phyloP scores from a whole-genome alignment of 1,140 invertebrate genomes.

The Dendroctonus ponderosae region DNA sequence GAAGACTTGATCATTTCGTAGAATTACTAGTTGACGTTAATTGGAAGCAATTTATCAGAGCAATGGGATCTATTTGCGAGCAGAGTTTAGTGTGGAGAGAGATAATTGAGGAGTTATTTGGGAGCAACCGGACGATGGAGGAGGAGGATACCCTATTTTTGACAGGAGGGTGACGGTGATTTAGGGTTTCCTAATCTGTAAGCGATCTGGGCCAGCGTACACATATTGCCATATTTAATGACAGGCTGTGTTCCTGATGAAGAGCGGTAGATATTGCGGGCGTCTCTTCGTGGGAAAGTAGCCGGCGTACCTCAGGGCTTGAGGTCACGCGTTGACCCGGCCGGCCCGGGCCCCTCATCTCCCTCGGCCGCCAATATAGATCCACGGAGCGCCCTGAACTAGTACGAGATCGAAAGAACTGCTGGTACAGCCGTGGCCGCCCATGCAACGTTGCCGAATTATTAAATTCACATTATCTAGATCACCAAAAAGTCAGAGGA shows the following conservation, averaged over 20 bases:
- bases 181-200: constrained; percentile 18
- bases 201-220: constrained; percentile 25
- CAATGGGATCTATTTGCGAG: too few relatives aligned
- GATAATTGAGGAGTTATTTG: neutral
- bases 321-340: constrained; percentile 52
- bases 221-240: constrained; percentile 53
- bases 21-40: too few relatives aligned
- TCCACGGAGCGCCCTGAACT: constrained; percentile 47
- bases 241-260: constrained; percentile 51
- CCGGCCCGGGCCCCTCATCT: constrained; percentile 35
- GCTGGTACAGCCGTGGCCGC: constrained; percentile 14
- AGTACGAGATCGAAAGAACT: constrained; percentile 36
- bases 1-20: too few relatives aligned
- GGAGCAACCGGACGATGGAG: neutral
- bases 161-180: constrained; percentile 16
- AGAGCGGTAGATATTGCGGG: constrained; percentile 52
- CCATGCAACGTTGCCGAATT: constrained; percentile 7
- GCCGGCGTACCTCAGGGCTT: constrained; percentile 51
- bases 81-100: neutral
- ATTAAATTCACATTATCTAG: too few relatives aligned
- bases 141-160: constrained; percentile 6
- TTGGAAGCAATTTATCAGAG: too few relatives aligned
- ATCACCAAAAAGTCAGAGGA: too few relatives aligned
- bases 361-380: constrained; percentile 46
- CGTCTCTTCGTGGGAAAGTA: constrained; percentile 52